Conservation (phyloP, 30 jellyfish, hydroid and myxozoan genomes). For the Hydractinia symbiolongicarpus region DNA sequence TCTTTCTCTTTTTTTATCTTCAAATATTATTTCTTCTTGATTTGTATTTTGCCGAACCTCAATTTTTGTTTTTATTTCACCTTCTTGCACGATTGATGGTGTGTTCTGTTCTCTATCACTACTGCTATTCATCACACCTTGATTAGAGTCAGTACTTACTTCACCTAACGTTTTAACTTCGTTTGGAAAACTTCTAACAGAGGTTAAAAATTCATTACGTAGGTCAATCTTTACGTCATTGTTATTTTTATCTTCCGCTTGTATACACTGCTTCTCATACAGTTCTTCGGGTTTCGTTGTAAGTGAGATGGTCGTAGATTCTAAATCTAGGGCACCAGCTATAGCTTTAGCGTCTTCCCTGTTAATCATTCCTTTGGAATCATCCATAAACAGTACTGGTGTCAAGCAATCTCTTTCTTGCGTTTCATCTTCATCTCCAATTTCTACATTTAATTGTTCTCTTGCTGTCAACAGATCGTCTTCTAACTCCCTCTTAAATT, state of each 20-base stretch:
- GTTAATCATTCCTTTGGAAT: too few species aligned
- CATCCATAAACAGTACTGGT: too few species aligned
- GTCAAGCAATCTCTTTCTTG: background rate
- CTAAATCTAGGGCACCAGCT: too few species aligned
- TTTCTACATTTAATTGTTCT: conserved; percentile 25
- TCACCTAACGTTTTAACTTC: background rate
- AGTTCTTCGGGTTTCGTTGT: too few species aligned
- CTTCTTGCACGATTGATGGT: too few species aligned
- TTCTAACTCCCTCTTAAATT: conserved; percentile 68
- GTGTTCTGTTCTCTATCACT: background rate
- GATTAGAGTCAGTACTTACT: background rate
- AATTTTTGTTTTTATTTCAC: too few species aligned
- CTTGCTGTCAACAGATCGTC: conserved; percentile 61
- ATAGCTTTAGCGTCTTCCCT: too few species aligned
- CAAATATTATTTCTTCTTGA: background rate
- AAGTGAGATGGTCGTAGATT: too few species aligned
- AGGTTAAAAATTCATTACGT: background rate
- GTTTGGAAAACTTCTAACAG: background rate
- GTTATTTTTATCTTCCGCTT: too few species aligned
- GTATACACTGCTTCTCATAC: too few species aligned
- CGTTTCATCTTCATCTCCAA: background rate
- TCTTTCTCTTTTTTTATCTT: background rate
- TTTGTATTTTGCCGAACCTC: too few species aligned
- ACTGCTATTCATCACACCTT: background rate
- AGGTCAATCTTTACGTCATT: background rate